A percentile compares a stretch with the other conserved stretches of the same genome.
Conservation (phyloP, 2,888 invertebrate species). For the Mythimna impura region DNA sequence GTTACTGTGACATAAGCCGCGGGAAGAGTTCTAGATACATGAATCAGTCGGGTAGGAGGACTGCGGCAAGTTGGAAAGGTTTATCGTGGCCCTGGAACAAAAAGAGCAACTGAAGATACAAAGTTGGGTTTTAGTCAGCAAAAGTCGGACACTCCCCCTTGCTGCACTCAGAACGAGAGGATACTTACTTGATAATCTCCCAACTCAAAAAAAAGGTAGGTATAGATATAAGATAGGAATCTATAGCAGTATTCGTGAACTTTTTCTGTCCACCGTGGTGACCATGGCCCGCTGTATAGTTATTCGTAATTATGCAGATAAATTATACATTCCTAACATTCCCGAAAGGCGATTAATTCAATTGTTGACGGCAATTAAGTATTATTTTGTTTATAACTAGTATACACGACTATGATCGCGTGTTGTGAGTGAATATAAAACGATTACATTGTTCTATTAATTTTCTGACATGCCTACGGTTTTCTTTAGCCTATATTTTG, state of each 20-base stretch:
- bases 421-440: constrained; percentile 58
- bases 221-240: too few species aligned
- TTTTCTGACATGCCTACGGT: constrained; percentile 43
- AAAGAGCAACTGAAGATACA: too few species aligned
- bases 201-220: too few species aligned
- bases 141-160: too few species aligned
- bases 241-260: background rate
- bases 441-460: constrained; percentile 57
- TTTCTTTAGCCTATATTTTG: constrained; percentile 47
- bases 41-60: too few species aligned
- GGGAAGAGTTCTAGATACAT: too few species aligned
- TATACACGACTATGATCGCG: constrained; percentile 49
- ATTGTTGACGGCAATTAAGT: constrained; percentile 58
- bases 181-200: too few species aligned
- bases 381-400: constrained; percentile 57
- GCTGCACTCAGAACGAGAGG: too few species aligned
- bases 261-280: constrained; percentile 9
- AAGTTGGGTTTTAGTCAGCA: too few species aligned
- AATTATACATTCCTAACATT: constrained; percentile 37
- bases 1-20: too few species aligned
- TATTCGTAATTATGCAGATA: constrained; percentile 31
- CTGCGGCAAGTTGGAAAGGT: too few species aligned
- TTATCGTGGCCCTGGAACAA: too few species aligned
- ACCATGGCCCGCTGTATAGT: constrained; percentile 19
- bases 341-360: constrained; percentile 48